Percentiles rank a stretch among this genome's conserved stretches.
These are phyloP conservation scores for Styela plicata DNA, from an alignment of 23 tunicate genomes.

Conservation along the genomic window DNA sequence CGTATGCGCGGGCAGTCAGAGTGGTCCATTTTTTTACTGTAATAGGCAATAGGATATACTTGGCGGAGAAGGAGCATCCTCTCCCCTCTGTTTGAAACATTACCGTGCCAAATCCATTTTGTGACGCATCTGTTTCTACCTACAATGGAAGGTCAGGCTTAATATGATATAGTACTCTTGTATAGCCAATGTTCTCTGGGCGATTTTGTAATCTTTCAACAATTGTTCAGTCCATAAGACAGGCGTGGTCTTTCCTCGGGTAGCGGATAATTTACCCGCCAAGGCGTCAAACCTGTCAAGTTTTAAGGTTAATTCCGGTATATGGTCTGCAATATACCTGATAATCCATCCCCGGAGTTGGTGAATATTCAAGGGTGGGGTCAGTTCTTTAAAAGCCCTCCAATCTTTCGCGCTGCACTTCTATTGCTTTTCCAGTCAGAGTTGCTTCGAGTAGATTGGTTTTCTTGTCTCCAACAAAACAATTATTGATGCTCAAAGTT, in stretches of 20 bases:
- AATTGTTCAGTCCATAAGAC: background rate
- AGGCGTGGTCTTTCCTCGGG: background rate
- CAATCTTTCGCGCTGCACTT: conserved; percentile 23
- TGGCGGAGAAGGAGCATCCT: background rate
- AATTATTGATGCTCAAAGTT: background rate
- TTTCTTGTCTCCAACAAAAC: background rate
- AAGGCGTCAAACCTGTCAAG: conserved; percentile 7
- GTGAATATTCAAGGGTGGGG: conserved; percentile 11
- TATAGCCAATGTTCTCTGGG: background rate
- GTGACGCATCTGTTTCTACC: conserved; percentile 21
- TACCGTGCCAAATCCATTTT: conserved; percentile 27
- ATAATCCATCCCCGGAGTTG: conserved; percentile 6
- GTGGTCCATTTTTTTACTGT: conserved; percentile 23
- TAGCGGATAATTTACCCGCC: background rate
- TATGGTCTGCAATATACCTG: conserved; percentile 21
- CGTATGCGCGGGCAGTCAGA: background rate
- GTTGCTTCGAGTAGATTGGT: background rate
- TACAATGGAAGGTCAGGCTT: background rate
- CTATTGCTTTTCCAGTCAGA: background rate
- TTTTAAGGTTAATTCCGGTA: background rate
- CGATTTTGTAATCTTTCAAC: background rate
- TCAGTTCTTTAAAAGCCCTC: background rate
- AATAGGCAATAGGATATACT: conserved; percentile 34
- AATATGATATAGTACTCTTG: background rate
- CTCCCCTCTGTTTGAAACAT: conserved; percentile 25